Percentiles rank a stretch among this genome's conserved stretches.
Evolutionary conservation across 2,797 vertebrate genomes (phyloP).

Genomic region (Falco biarmicus): DNA sequence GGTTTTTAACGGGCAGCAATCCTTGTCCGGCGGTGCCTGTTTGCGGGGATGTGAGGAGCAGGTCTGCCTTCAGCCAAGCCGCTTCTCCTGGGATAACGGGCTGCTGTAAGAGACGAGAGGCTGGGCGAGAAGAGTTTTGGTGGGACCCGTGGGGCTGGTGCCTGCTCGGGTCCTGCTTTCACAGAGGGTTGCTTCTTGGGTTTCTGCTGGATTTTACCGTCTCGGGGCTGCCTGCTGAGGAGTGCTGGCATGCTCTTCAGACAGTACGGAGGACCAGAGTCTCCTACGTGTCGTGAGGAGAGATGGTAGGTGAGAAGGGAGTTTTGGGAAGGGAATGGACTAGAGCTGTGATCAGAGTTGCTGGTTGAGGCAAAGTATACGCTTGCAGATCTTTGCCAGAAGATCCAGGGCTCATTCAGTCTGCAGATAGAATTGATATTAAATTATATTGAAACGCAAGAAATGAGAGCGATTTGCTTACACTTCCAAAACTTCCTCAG

Average conservation of each 20-base stretch:
- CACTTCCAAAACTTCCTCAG: too few species aligned
- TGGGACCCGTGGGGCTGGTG: neutral
- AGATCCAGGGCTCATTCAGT: neutral
- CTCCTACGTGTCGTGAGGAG: neutral
- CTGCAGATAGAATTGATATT: neutral
- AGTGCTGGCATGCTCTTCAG: rapidly evolving
- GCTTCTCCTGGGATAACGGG: neutral
- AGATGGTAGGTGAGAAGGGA: neutral
- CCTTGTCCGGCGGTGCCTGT: neutral
- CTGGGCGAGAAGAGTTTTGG: neutral
- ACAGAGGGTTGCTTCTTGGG: neutral
- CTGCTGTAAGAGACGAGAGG: neutral
- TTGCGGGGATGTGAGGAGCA: neutral
- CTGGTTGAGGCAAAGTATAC: neutral
- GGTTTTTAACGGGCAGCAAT: neutral
- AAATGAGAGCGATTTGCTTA: neutral
- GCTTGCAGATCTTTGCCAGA: neutral
- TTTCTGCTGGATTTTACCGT: neutral
- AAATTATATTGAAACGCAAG: neutral
- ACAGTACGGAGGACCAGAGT: neutral
- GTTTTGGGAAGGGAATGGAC: neutral
- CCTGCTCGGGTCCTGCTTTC: neutral
- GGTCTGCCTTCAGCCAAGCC: neutral
- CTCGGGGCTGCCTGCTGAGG: neutral
- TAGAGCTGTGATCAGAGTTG: neutral